phyloP scores from a whole-genome alignment of 2,797 vertebrate genomes.

The Poeciliopsis gracilis region DNA sequence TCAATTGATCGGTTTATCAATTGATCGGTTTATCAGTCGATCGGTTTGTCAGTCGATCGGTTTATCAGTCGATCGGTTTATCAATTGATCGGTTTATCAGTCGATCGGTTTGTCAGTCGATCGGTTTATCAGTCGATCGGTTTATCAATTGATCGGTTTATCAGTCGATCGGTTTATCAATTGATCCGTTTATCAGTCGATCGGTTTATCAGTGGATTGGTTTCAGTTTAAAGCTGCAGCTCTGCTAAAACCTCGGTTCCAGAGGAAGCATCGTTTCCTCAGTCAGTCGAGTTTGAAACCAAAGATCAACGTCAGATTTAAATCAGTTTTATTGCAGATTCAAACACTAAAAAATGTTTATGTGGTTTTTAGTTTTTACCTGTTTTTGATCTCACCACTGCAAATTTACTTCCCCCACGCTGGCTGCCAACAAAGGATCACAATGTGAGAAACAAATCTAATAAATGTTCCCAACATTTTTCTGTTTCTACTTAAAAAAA shows the following conservation, averaged over 20 bases:
- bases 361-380: conserved; percentile 33
- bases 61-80: too few relatives aligned
- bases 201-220: too few relatives aligned
- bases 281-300: background rate
- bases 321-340: background rate
- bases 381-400: conserved; percentile 61
- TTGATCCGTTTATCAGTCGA: too few relatives aligned
- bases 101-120: too few relatives aligned
- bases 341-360: background rate
- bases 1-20: too few relatives aligned
- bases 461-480: background rate
- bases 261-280: background rate
- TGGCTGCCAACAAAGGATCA: conserved; percentile 48
- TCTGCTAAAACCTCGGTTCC: background rate
- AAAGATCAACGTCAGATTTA: background rate
- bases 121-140: too few relatives aligned
- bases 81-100: too few relatives aligned
- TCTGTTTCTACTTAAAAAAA: background rate
- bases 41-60: too few relatives aligned
- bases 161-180: too few relatives aligned
- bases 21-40: too few relatives aligned
- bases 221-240: too few relatives aligned
- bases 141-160: too few relatives aligned
- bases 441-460: background rate
- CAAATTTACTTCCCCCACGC: conserved; percentile 64